A percentile compares a stretch with the other conserved stretches of the same genome.
These are phyloP conservation scores for Melanophora roralis DNA, from an alignment of 2,888 invertebrate species.

Conservation along the genomic window DNA sequence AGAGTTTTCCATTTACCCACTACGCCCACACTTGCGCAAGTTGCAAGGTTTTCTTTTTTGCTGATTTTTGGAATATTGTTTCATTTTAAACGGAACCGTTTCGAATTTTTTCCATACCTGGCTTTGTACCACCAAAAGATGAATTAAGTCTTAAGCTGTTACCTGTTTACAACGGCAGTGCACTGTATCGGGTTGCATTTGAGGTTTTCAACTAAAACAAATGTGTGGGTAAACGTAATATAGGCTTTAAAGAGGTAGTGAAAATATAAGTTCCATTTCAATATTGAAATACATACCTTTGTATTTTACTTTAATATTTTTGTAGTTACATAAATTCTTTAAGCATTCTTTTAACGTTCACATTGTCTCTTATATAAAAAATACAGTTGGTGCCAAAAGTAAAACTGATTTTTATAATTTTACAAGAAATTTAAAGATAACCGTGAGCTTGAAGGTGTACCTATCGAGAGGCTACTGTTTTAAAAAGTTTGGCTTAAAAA, in stretches of 20 bases:
- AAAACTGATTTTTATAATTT: too few species aligned
- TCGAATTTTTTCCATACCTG: neutral
- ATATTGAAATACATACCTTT: constrained; percentile 6
- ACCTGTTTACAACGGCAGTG: neutral
- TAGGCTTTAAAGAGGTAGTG: neutral
- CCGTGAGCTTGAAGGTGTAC: too few species aligned
- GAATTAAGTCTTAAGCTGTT: neutral
- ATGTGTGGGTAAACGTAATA: neutral
- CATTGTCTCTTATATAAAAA: neutral
- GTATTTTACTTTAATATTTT: neutral
- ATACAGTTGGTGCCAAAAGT: neutral
- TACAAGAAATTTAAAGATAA: too few species aligned
- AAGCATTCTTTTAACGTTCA: neutral
- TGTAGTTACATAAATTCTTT: constrained; percentile 1
- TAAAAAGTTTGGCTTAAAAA: too few species aligned
- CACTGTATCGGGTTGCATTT: neutral
- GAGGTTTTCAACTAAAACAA: neutral
- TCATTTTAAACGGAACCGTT: neutral
- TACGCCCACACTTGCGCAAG: neutral
- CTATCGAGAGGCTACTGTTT: too few species aligned
- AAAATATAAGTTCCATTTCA: neutral
- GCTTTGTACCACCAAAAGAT: too few species aligned
- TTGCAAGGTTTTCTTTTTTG: neutral
- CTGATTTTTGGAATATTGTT: neutral
- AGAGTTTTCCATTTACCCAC: constrained; percentile 12